Base-by-base conservation (phyloP, 2,113 vertebrate species). In the Nothocercus julius region DNA sequence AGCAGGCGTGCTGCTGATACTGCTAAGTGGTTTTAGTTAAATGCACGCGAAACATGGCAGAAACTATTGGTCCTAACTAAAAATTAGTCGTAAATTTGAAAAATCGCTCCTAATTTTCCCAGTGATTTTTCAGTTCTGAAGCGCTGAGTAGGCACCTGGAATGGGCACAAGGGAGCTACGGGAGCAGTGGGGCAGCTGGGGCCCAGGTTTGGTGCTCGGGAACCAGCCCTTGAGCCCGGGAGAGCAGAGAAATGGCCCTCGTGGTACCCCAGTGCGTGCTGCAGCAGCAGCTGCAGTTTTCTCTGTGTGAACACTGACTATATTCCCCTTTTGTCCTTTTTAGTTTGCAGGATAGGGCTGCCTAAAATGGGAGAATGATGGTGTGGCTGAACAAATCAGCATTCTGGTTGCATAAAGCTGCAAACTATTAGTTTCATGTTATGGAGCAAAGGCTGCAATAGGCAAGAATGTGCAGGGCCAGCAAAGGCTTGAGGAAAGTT, bases 121-220 rank as follows among this genome's bases (percentile, higher is more conserved):
- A 8, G 13, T 45, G 25, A 24, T 17, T 82, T 78, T 82, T 51
- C 67, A 1, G 51, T 81, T 89, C n/a, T 2, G 9, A 28, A 27
- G 27, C 7, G 7, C 53, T 38, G 25, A 30, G 17, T 74, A 66
- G 77, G 2, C 18, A 13, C 27, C 38, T 45, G 10, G 47, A 45
- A 83, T 73, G 24, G 10, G 8, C 20, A 78, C 28, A 16, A 21
- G 15, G 44, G 9, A 13, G 5, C 40, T 25, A 25, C 4, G 49
- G 13, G 15, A 53, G 25, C 30, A 25, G 1, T 14, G 17, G 45
- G 62, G 5, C 22, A 40, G 14, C 17, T 78, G 5, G 74, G 49
- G 38, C 4, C 14, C 3, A 0, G 1, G 5, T 22, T 58, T 77
- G 45, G 6, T 5, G 34, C 32, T 42, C 34, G 5, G 16, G 10